Percentiles rank a stretch among this genome's conserved stretches.
Evolutionary conservation across 2,113 vertebrate genomes (phyloP).

Genomic region (Pardalotus punctatus): DNA sequence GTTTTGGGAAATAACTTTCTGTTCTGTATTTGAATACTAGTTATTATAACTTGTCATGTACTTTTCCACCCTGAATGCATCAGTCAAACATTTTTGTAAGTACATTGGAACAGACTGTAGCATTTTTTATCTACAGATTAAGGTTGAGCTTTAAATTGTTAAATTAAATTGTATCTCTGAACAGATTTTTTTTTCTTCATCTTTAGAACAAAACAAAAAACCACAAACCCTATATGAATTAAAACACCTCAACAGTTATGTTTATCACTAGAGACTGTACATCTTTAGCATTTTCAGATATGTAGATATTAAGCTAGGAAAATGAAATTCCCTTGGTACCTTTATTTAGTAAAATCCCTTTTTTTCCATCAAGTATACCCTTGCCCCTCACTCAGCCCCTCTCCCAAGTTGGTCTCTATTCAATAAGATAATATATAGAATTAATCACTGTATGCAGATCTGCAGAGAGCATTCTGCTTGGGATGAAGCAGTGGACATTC

Average conservation of each 20-base stretch:
- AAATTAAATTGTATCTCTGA: background rate
- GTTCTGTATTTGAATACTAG: background rate
- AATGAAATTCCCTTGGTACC: background rate
- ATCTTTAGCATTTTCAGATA: background rate
- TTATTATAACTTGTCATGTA: background rate
- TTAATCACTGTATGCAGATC: background rate
- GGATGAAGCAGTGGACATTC: background rate
- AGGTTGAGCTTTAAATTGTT: background rate
- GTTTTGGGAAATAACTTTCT: background rate
- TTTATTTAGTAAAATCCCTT: background rate
- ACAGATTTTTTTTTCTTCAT: background rate
- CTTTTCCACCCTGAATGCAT: background rate
- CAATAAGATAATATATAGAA: background rate
- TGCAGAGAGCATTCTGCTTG: background rate
- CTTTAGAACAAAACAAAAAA: background rate
- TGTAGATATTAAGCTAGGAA: background rate
- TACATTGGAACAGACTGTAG: background rate
- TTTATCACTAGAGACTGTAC: background rate
- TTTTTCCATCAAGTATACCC: background rate
- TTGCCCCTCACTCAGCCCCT: accelerated
- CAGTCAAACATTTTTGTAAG: background rate
- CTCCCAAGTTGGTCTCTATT: background rate
- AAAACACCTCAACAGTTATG: background rate
- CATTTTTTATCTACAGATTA: background rate
- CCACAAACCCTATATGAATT: background rate